A percentile compares a stretch with the other conserved stretches of the same genome.
Evolutionary conservation across 2,113 vertebrate genomes (phyloP).

Genomic region (Sinosuthora webbiana): DNA sequence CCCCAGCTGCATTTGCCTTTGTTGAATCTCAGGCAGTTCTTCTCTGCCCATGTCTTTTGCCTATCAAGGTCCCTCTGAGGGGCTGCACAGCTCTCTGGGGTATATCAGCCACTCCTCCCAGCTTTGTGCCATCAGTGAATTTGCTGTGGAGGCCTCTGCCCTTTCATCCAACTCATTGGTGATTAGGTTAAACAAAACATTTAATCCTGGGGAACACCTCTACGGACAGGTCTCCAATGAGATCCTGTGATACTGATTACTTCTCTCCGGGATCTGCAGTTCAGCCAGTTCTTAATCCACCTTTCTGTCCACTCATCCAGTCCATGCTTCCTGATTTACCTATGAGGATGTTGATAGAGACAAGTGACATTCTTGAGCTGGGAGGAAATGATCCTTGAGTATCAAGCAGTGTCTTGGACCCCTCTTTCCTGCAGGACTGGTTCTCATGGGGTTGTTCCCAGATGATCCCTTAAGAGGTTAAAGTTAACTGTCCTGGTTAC

Average conservation of each 20-base stretch:
- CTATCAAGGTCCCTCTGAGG: rapidly evolving
- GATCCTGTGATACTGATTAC: neutral
- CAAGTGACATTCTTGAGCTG: neutral
- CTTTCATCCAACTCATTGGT: neutral
- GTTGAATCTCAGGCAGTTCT: rapidly evolving
- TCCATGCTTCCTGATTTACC: neutral
- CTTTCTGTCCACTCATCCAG: neutral
- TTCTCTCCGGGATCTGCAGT: neutral
- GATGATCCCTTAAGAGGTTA: neutral
- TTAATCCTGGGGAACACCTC: neutral
- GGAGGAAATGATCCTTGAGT: neutral
- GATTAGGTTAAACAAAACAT: neutral
- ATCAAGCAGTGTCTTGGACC: neutral
- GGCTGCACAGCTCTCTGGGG: neutral
- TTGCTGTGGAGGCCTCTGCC: neutral
- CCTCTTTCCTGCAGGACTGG: neutral
- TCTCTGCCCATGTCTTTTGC: neutral
- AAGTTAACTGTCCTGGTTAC: neutral
- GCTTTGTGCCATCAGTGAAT: neutral
- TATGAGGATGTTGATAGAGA: neutral
- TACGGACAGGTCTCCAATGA: neutral
- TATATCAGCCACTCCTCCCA: neutral
- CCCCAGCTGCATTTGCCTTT: neutral
- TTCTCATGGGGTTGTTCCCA: neutral
- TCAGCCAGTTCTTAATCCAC: neutral